Percentiles rank a stretch among this genome's conserved stretches.
These are phyloP conservation scores for Eupithecia inturbata DNA, from an alignment of 2,888 invertebrate species.

Conservation along the genomic window DNA sequence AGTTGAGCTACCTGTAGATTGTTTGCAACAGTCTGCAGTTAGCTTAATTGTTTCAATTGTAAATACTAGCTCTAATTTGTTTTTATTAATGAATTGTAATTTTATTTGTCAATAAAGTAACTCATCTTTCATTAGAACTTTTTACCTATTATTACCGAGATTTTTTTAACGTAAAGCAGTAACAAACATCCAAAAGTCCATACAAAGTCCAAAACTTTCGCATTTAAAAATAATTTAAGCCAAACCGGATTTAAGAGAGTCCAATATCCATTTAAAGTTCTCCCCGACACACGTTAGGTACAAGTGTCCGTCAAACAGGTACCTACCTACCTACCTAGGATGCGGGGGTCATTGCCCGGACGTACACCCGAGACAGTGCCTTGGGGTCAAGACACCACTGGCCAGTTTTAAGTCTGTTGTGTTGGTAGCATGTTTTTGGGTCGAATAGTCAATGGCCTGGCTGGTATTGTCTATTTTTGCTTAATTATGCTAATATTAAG, in stretches of 20 bases:
- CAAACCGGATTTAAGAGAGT: not conserved
- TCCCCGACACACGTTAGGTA: not conserved
- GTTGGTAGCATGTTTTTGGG: slow-evolving; percentile 1
- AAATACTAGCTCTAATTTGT: too few species aligned
- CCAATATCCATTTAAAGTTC: not conserved
- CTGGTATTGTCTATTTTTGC: not conserved
- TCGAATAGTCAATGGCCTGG: not conserved
- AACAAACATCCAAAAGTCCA: too few species aligned
- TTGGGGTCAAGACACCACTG: slow-evolving; percentile 1
- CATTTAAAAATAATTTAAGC: too few species aligned
- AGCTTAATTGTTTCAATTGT: too few species aligned
- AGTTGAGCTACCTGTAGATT: too few species aligned
- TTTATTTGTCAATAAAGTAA: too few species aligned
- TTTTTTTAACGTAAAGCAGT: too few species aligned
- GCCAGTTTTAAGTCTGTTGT: not conserved
- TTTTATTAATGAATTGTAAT: too few species aligned
- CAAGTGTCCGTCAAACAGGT: not conserved
- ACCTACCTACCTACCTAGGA: not conserved
- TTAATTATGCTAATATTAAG: not conserved
- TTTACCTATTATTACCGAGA: too few species aligned
- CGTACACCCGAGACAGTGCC: not conserved
- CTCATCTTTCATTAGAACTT: too few species aligned
- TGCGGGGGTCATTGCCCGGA: not conserved
- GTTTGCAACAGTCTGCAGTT: too few species aligned
- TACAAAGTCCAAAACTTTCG: too few species aligned